Conservation (phyloP, 2,888 invertebrate genomes). For the Magallana nippona region DNA sequence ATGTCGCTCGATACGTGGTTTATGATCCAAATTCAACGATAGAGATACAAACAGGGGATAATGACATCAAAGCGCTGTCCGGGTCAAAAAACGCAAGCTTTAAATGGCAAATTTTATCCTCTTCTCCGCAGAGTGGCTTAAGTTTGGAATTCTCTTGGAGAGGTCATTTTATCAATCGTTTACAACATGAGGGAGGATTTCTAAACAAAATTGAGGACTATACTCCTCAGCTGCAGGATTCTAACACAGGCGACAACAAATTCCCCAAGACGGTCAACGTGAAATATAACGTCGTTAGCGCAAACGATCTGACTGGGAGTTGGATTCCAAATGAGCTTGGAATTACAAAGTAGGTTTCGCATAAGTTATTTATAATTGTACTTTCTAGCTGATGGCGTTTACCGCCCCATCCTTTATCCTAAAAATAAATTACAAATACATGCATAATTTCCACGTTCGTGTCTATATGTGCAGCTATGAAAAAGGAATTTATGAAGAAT, state of each 20-base stretch:
- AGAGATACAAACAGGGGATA: slow-evolving; percentile 41
- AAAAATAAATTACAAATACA: no score
- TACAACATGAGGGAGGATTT: slow-evolving; percentile 54
- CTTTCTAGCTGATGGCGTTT: no score
- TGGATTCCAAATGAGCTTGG: slow-evolving; percentile 51
- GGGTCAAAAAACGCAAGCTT: slow-evolving; percentile 54
- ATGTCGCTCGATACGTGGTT: slow-evolving; percentile 56
- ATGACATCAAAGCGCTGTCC: slow-evolving; percentile 50
- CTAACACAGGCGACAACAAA: not conserved
- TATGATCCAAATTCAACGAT: slow-evolving; percentile 58
- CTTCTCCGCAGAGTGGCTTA: slow-evolving; percentile 11
- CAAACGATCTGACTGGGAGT: slow-evolving; percentile 48
- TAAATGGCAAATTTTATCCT: slow-evolving; percentile 55
- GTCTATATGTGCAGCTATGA: no score
- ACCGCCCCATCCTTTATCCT: no score
- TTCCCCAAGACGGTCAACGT: slow-evolving; percentile 34
- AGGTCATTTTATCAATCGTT: slow-evolving; percentile 54
- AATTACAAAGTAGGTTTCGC: slow-evolving; percentile 47
- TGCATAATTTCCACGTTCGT: no score
- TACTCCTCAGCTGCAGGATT: slow-evolving; percentile 49
- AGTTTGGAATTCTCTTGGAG: slow-evolving; percentile 54
- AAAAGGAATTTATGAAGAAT: no score
- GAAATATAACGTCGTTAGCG: slow-evolving; percentile 43
- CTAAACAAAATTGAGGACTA: slow-evolving; percentile 53
- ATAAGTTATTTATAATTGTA: no score